phyloP scores from a whole-genome alignment of 2,113 vertebrate species.

The Elephas maximus region DNA sequence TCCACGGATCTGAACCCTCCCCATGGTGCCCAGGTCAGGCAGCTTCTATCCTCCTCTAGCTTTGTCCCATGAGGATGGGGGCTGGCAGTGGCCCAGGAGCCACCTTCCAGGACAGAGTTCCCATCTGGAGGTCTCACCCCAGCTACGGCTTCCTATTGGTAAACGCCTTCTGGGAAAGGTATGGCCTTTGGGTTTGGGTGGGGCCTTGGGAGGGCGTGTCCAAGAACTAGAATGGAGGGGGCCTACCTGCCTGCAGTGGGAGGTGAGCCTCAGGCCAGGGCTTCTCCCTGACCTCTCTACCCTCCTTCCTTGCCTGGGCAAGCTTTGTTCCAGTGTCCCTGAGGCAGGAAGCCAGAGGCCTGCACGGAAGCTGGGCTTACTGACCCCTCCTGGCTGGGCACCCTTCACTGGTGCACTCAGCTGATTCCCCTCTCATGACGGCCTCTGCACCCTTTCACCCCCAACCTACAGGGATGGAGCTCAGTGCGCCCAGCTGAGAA shows the following conservation, averaged over 20 bases:
- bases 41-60: fast-evolving
- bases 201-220: not conserved
- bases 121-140: not conserved
- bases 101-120: not conserved
- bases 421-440: not conserved
- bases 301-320: not conserved
- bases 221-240: not conserved
- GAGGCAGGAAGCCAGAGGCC: not conserved
- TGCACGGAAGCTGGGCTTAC: not conserved
- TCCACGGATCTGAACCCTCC: not conserved
- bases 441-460: no score
- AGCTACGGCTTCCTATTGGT: not conserved
- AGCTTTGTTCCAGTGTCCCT: not conserved
- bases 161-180: not conserved
- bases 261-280: not conserved
- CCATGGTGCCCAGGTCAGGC: not conserved
- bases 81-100: not conserved
- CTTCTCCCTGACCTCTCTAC: not conserved
- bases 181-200: not conserved
- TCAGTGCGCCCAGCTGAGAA: not conserved
- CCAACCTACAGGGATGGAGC: not conserved
- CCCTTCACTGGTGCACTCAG: no score
- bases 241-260: not conserved
- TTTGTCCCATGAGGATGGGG: not conserved
- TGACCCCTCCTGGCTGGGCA: not conserved